These are phyloP conservation scores for Brotula barbata DNA, from an alignment of 2,797 vertebrate genomes.

Conservation along the genomic window DNA sequence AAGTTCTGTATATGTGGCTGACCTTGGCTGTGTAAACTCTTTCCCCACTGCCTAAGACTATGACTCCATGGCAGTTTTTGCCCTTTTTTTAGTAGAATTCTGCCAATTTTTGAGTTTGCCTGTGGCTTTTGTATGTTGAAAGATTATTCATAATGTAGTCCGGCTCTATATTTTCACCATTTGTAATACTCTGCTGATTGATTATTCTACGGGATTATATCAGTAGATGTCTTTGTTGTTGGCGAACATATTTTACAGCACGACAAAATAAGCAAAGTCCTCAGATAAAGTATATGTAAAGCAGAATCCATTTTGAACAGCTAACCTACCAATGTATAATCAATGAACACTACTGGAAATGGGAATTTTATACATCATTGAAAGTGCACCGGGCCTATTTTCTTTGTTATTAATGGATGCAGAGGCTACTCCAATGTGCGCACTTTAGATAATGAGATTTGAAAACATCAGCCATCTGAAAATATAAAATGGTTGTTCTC, in stretches of 20 bases:
- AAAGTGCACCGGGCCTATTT: constrained; percentile 19
- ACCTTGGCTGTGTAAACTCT: too few species aligned
- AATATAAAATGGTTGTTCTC: constrained; percentile 14
- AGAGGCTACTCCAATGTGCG: constrained; percentile 32
- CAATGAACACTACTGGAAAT: constrained; percentile 40
- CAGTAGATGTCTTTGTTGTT: too few species aligned
- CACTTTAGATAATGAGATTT: constrained; percentile 56
- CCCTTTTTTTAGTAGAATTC: too few species aligned
- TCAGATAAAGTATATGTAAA: constrained; percentile 12
- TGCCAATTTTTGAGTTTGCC: constrained; percentile 11
- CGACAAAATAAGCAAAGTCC: constrained; percentile 13
- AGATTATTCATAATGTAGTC: too few species aligned
- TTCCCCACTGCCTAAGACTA: background rate
- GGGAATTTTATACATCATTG: constrained; percentile 29
- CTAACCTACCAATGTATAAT: constrained; percentile 5
- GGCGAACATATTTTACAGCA: too few species aligned
- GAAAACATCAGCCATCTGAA: constrained; percentile 38
- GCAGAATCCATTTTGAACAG: constrained; percentile 34
- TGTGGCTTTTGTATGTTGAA: background rate
- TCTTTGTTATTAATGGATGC: constrained; percentile 40
- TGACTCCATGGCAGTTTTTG: too few species aligned
- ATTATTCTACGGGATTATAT: too few species aligned
- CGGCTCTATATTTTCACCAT: too few species aligned
- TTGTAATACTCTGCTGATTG: too few species aligned
- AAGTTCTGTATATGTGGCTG: too few species aligned